A percentile compares a stretch with the other conserved stretches of the same genome.
These are phyloP conservation scores for Cetonia aurata DNA, from an alignment of 2,888 invertebrate species.

Conservation along the genomic window DNA sequence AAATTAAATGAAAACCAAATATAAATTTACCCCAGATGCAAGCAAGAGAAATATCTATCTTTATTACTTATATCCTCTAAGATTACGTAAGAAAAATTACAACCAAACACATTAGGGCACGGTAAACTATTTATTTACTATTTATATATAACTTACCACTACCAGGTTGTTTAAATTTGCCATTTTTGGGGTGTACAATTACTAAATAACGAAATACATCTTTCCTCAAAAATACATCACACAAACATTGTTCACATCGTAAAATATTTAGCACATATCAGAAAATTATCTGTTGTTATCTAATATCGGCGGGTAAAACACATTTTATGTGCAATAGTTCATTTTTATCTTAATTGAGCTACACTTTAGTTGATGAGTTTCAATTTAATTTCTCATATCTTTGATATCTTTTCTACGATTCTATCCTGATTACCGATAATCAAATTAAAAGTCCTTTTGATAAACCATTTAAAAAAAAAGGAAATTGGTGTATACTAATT, in stretches of 20 bases:
- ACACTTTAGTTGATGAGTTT: slow-evolving; percentile 22
- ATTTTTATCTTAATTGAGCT: slow-evolving; percentile 45
- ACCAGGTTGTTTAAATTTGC: slow-evolving; percentile 34
- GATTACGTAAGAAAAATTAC: too few species aligned
- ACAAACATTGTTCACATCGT: slow-evolving; percentile 28
- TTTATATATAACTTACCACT: slow-evolving; percentile 35
- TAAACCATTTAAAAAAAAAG: too few species aligned
- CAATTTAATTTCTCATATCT: slow-evolving; percentile 18
- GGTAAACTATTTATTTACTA: not conserved
- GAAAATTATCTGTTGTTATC: slow-evolving; percentile 46
- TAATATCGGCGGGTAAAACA: slow-evolving; percentile 35
- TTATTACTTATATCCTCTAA: too few species aligned
- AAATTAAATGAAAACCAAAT: too few species aligned
- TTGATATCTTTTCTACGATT: slow-evolving; percentile 6
- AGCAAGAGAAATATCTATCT: too few species aligned
- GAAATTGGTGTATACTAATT: too few species aligned
- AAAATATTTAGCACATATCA: slow-evolving; percentile 45
- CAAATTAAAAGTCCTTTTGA: not conserved
- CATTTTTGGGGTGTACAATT: slow-evolving; percentile 20
- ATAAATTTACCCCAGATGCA: too few species aligned
- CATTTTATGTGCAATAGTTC: slow-evolving; percentile 42
- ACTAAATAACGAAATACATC: slow-evolving; percentile 19
- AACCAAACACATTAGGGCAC: too few species aligned
- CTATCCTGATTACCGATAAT: not conserved
- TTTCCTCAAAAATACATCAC: slow-evolving; percentile 16